Conservation (phyloP, 2,888 invertebrate species). For the Tenthredo amoena region DNA sequence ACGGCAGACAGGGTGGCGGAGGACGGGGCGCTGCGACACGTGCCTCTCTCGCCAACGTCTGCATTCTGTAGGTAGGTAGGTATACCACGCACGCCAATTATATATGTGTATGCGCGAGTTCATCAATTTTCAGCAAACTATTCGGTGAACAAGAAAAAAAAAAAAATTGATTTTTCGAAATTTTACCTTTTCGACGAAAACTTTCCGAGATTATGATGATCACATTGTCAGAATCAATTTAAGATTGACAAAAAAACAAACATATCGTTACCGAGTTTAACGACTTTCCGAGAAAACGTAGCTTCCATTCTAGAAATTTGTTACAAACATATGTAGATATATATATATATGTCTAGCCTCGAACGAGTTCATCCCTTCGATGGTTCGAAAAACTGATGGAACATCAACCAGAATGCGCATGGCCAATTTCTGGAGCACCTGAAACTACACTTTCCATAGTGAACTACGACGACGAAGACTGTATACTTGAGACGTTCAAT, state of each 20-base stretch:
- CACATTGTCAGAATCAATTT: too few relatives aligned
- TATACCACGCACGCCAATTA: neutral
- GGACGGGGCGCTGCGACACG: constrained; percentile 28
- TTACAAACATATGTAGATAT: neutral
- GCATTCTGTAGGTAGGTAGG: constrained; percentile 6
- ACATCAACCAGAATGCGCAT: neutral
- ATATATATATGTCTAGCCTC: neutral
- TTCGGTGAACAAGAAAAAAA: neutral
- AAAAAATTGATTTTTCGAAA: neutral
- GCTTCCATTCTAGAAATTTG: neutral
- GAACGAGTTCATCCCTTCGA: neutral
- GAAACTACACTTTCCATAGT: neutral
- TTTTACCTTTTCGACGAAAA: neutral
- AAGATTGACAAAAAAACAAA: too few relatives aligned
- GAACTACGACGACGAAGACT: too few relatives aligned
- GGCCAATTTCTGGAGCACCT: neutral
- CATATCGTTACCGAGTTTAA: neutral
- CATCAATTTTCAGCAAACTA: neutral
- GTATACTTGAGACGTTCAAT: too few relatives aligned
- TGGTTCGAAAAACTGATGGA: neutral
- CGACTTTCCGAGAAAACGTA: neutral
- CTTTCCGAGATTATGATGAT: neutral
- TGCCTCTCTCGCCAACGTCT: constrained; percentile 26
- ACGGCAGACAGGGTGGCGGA: constrained; percentile 38
- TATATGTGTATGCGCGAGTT: neutral